Evolutionary conservation across 2,797 vertebrate species (phyloP), one percentile per base, ranked within the genome.

Genomic region (Carduelis carduelis): DNA sequence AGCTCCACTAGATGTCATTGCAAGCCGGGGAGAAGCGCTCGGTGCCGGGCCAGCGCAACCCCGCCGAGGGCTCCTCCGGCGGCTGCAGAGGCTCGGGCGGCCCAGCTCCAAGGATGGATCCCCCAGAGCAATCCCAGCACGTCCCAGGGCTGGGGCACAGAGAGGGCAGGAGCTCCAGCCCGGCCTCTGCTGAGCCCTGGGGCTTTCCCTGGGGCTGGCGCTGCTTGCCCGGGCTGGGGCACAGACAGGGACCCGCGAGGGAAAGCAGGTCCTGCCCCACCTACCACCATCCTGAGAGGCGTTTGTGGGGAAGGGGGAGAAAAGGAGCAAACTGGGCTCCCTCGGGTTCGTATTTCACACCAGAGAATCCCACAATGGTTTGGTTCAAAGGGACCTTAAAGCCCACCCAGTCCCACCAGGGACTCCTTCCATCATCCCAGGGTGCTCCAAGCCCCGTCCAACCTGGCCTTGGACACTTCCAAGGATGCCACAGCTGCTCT

Each of bases 1-100:
- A 49, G 82, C 59, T 93, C 96, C 96, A 50, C 95, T 95, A 96
- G 96, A 39, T 95, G 96, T 95, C 96, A 89, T 81, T 8, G 79
- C 83, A 34, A 77, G 70, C 69, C 2, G 87, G 52, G 81, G 70
- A 89, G 11, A 77, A 39, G 50, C 3, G 37, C 74, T 3, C 1
- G 11, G 47, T 2, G 59, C 59, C 23, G 9, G 1, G 2, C 3
- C 7, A 32, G 28, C 32, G 1, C 27, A 19, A 28, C 52, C 82
- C 57, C 0, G 1, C 26, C 2, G 1, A 0, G 14, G 76, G 43
- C 56, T 46, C 27, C 75, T 8, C 44, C 2, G 16, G 13, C 0
- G n/a, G 4, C 50, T 39, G 20, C 35, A 6, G 12, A 8, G 1
- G 2, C 26, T 4, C 4, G 6, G 57, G 8, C 2, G 10, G 35